Evolutionary conservation across 2,797 vertebrate species (phyloP).

Genomic region (Eulemur albifrons): DNA sequence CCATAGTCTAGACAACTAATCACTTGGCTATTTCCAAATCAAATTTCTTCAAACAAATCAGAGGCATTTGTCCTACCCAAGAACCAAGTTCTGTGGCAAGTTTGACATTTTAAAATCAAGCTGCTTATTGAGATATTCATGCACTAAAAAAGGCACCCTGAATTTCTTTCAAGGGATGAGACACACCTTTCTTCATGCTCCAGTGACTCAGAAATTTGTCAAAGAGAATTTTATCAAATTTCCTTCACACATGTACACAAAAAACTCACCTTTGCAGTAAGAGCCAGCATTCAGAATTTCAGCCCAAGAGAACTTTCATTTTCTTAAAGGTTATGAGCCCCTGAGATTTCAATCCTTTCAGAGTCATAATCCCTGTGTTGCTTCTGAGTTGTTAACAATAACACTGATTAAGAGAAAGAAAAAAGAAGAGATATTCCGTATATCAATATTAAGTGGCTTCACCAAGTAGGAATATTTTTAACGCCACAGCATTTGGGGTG

Average conservation of each 20-base stretch:
- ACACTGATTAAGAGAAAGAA: constrained; percentile 17
- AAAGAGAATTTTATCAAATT: constrained; percentile 68
- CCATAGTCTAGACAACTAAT: constrained; percentile 71
- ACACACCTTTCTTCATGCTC: constrained; percentile 61
- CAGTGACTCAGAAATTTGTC: constrained; percentile 64
- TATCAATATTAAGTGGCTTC: constrained; percentile 24
- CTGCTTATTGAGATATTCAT: constrained; percentile 74
- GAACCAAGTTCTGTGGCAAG: constrained; percentile 68
- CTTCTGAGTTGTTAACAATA: constrained; percentile 57
- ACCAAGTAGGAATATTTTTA: constrained; percentile 39
- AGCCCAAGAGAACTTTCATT: constrained; percentile 44
- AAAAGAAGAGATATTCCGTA: not conserved
- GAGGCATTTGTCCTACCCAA: constrained; percentile 73
- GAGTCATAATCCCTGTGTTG: not conserved
- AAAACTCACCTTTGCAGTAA: constrained; percentile 35
- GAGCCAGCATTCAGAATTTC: constrained; percentile 49
- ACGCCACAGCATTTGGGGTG: not conserved
- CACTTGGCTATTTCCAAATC: constrained; percentile 80
- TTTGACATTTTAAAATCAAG: constrained; percentile 75
- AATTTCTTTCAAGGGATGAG: constrained; percentile 66
- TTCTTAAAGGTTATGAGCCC: constrained; percentile 56
- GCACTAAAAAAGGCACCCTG: constrained; percentile 43
- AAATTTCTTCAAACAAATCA: constrained; percentile 80
- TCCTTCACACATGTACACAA: constrained; percentile 27
- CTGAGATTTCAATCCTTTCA: not conserved